Conservation (phyloP, 2,113 vertebrate genomes). For the Hepsetus odoe region DNA sequence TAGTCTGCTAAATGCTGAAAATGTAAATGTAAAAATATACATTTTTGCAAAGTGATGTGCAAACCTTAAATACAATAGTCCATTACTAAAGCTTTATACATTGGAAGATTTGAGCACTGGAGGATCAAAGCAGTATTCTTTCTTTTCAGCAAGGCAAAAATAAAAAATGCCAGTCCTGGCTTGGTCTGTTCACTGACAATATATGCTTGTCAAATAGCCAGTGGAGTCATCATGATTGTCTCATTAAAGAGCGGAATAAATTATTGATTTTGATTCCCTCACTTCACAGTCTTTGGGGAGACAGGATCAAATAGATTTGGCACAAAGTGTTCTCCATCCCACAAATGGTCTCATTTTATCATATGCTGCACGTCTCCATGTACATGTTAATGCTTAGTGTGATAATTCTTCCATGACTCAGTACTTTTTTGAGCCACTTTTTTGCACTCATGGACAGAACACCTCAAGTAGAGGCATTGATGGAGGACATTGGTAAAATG, state of each 20-base stretch:
- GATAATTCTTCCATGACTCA: constrained; percentile 19
- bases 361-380: background rate
- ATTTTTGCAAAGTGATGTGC: too few relatives aligned
- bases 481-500: constrained; percentile 54
- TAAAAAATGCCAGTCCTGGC: background rate
- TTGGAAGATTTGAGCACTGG: background rate
- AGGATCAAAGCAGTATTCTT: background rate
- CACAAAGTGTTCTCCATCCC: background rate
- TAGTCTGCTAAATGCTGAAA: too few relatives aligned
- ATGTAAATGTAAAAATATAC: too few relatives aligned
- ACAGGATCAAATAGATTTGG: background rate
- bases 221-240: constrained; percentile 38
- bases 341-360: background rate
- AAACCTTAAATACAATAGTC: too few relatives aligned
- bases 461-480: background rate
- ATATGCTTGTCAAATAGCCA: constrained; percentile 22
- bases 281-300: constrained; percentile 21
- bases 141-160: constrained; percentile 1
- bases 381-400: background rate
- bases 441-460: constrained; percentile 18
- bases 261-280: constrained; percentile 52
- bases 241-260: constrained; percentile 46
- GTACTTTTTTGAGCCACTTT: background rate
- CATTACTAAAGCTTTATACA: too few relatives aligned
- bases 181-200: background rate